phyloP scores from a whole-genome alignment of 1,140 invertebrate genomes.

The Cyrtorhinus lividipennis region DNA sequence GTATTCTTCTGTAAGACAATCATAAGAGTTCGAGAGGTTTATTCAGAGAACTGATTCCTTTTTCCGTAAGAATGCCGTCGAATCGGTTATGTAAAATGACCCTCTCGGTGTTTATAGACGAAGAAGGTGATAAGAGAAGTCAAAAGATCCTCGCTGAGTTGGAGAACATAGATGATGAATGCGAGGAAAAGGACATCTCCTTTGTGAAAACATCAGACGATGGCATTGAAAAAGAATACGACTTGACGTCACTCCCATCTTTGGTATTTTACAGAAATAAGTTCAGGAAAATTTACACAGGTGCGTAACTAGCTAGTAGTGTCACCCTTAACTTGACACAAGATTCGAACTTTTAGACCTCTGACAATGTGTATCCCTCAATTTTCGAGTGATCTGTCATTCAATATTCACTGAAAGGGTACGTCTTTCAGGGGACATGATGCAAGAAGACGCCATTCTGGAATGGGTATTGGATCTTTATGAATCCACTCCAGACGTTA shows the following conservation, averaged over 20 bases:
- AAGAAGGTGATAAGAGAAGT: conserved; percentile 77
- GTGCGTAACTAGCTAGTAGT: no score
- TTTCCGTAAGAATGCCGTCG: no score
- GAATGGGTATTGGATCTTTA: conserved; percentile 80
- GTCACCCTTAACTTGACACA: no score
- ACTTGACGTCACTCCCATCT: conserved; percentile 63
- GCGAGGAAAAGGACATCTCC: conserved; percentile 79
- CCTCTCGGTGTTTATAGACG: no score
- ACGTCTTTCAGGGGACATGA: conserved; percentile 71
- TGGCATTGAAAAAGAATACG: conserved; percentile 76
- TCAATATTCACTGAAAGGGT: no score
- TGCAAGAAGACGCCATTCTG: conserved; percentile 79
- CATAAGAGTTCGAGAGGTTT: no score
- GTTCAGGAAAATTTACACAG: conserved; percentile 72
- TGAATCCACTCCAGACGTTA: conserved; percentile 69
- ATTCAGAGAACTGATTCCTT: no score
- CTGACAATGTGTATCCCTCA: no score
- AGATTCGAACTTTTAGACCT: no score
- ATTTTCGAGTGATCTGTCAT: no score
- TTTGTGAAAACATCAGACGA: conserved; percentile 88
- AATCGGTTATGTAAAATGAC: no score
- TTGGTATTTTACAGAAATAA: conserved; percentile 81
- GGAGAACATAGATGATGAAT: conserved; percentile 90
- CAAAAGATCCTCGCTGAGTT: conserved; percentile 77
- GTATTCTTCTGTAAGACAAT: conserved; percentile 91